Percentiles rank a stretch among this genome's conserved stretches.
phyloP scores from a whole-genome alignment of 2,888 invertebrate genomes.

The Chloroclystis v-ata region DNA sequence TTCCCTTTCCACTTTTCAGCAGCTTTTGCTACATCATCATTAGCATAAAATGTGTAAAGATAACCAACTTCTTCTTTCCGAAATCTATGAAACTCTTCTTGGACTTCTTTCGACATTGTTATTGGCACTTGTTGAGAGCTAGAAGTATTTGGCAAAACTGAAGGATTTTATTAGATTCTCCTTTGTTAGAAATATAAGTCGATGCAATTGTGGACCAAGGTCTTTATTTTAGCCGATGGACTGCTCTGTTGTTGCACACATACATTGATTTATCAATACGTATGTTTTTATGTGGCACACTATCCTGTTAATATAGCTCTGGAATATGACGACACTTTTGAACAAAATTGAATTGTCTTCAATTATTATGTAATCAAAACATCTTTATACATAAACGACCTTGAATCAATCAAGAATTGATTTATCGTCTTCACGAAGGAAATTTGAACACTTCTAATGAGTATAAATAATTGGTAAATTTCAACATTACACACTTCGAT shows the following conservation, averaged over 20 bases:
- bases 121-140: slow-evolving; percentile 6
- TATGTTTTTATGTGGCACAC: no score
- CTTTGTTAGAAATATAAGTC: slow-evolving; percentile 8
- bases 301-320: not conserved
- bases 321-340: not conserved
- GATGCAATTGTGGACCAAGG: slow-evolving; percentile 12
- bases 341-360: not conserved
- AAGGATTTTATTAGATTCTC: not conserved
- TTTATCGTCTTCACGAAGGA: slow-evolving; percentile 4
- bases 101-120: slow-evolving; percentile 51
- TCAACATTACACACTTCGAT: no score
- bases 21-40: slow-evolving; percentile 35
- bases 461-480: no score
- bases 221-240: slow-evolving; percentile 1
- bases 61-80: slow-evolving; percentile 52
- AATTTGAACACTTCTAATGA: slow-evolving; percentile 1
- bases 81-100: slow-evolving; percentile 46
- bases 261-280: no score
- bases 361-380: not conserved
- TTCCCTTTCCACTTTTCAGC: slow-evolving; percentile 55
- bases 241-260: not conserved
- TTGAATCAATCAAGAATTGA: slow-evolving; percentile 20
- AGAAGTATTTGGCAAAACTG: slow-evolving; percentile 5
- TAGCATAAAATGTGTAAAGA: slow-evolving; percentile 46
- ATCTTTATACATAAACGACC: slow-evolving; percentile 1